Base-by-base conservation (phyloP, 2,888 invertebrate genomes). In the Anagyrus pseudococci region DNA sequence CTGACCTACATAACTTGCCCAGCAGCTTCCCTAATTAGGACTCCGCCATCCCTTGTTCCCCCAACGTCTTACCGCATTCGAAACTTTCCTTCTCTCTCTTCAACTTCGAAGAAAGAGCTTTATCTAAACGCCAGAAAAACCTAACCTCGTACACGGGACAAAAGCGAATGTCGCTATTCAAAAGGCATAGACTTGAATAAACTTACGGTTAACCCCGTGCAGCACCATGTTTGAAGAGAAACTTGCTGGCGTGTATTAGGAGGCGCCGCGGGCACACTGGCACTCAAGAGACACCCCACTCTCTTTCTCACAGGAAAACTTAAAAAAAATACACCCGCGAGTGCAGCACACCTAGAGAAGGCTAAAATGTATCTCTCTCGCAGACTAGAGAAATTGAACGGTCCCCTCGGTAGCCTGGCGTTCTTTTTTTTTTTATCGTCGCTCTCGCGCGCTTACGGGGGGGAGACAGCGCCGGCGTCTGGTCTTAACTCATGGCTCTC, bases 181-280 rank as follows among this genome's bases (percentile, higher is more conserved):
- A 49, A 10, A 25, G 25, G 15, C 6, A 1, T 29, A 29, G 50
- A 15, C 13, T 25, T 20, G 13, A 6, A 29, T 61, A 64, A 67
- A 80, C 80, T 80, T 79, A 80, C 80, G 79, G 73, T 79, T 79
- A 62, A 77, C 75, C 71, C 78, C 80, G 77, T 80, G 80, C 58
- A 80, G 77, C 66, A 80, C 80, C 80, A 80, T 80, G 73, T 73
- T 37, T 10, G 29, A 4, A 29, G 6, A 29, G 10, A 29, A 29
- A 29, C 29, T 2, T 6, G 4, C 52, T 23, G 25, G 53, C 19
- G 29, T 8, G n/a, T n/a, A n/a, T n/a, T n/a, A n/a, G 2, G 6
- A 2, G 10, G 22, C 22, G 17, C 25, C 10, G 26, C 44, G 7
- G 4, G 19, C 4, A 4, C 41, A 26, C 17, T 43, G 37, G 17